Percentiles rank a stretch among this genome's conserved stretches.
Evolutionary conservation across 2,888 invertebrate species (phyloP).

Genomic region (Meiosimyza platycephala): DNA sequence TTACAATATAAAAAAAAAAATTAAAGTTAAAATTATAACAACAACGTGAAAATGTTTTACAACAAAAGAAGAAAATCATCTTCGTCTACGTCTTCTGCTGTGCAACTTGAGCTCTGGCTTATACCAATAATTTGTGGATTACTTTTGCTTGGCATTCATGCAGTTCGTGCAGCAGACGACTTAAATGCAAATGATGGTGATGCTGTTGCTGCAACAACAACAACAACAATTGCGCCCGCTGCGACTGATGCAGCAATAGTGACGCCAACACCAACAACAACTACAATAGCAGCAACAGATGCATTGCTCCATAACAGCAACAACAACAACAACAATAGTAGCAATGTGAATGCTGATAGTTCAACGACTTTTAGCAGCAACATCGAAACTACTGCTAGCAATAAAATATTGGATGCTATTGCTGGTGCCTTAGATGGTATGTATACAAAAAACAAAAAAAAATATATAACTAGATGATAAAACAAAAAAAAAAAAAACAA

Average conservation of each 20-base stretch:
- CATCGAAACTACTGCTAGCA: slow-evolving; percentile 34
- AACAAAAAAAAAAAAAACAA: not conserved
- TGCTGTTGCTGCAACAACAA: slow-evolving; percentile 43
- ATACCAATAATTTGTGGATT: slow-evolving; percentile 57
- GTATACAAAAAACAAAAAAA: slow-evolving; percentile 1
- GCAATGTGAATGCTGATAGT: slow-evolving; percentile 42
- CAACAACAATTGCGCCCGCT: slow-evolving; percentile 20
- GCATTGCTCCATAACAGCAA: slow-evolving; percentile 33
- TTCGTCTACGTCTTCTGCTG: slow-evolving; percentile 7
- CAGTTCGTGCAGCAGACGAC: slow-evolving; percentile 56
- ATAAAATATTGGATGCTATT: slow-evolving; percentile 12
- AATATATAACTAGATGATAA: not conserved
- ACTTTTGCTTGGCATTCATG: slow-evolving; percentile 59
- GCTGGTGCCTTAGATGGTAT: slow-evolving; percentile 9
- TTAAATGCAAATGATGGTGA: slow-evolving; percentile 51
- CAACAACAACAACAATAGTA: slow-evolving; percentile 35
- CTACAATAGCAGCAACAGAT: slow-evolving; percentile 37
- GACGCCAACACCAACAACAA: slow-evolving; percentile 36
- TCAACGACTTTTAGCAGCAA: slow-evolving; percentile 50
- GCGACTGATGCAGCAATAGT: slow-evolving; percentile 31
- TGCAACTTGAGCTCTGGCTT: slow-evolving; percentile 42
- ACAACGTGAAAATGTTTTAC: slow-evolving; percentile 44
- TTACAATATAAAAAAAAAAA: slow-evolving; percentile 18
- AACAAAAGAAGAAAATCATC: slow-evolving; percentile 48
- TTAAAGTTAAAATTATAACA: slow-evolving; percentile 33